A percentile compares a stretch with the other conserved stretches of the same genome.
Conservation (phyloP, 1,140 invertebrate species). For the Temnothorax curvispinosus region DNA sequence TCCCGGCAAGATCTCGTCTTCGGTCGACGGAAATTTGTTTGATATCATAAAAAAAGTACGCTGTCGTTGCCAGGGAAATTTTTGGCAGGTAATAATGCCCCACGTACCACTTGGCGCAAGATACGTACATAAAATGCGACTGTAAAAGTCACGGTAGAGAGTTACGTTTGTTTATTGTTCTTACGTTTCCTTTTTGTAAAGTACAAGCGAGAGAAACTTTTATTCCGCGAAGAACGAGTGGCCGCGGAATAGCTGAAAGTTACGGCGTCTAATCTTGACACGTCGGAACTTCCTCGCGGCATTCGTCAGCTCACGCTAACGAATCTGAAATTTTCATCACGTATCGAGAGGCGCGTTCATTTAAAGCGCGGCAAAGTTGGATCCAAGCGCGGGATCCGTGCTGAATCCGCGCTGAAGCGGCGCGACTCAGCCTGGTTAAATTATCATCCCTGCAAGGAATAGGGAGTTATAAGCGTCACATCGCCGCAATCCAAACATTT, state of each 20-base stretch:
- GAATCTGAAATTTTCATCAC: constrained; percentile 60
- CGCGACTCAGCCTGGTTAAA: constrained; percentile 26
- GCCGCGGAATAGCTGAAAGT: not conserved
- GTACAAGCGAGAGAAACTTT: constrained; percentile 23
- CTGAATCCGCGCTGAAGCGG: constrained; percentile 5
- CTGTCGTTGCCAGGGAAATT: constrained; percentile 13
- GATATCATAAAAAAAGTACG: not conserved
- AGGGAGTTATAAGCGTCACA: not conserved
- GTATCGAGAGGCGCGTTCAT: constrained; percentile 45
- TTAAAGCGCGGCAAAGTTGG: constrained; percentile 48
- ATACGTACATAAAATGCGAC: not conserved
- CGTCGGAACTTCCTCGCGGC: constrained; percentile 44
- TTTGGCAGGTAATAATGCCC: constrained; percentile 7
- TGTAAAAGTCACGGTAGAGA: not conserved
- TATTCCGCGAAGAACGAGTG: not conserved
- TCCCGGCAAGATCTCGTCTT: not conserved
- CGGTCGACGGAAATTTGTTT: constrained; percentile 32
- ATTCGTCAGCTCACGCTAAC: constrained; percentile 16
- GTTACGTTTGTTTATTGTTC: constrained; percentile 16
- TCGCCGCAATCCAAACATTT: constrained; percentile 6
- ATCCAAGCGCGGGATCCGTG: not conserved
- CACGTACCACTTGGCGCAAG: not conserved
- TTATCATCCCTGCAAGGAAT: constrained; percentile 1
- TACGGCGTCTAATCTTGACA: constrained; percentile 53
- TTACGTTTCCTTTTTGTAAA: not conserved